phyloP scores from a whole-genome alignment of 2,888 invertebrate species.

The Melikaiella ostensackeni region DNA sequence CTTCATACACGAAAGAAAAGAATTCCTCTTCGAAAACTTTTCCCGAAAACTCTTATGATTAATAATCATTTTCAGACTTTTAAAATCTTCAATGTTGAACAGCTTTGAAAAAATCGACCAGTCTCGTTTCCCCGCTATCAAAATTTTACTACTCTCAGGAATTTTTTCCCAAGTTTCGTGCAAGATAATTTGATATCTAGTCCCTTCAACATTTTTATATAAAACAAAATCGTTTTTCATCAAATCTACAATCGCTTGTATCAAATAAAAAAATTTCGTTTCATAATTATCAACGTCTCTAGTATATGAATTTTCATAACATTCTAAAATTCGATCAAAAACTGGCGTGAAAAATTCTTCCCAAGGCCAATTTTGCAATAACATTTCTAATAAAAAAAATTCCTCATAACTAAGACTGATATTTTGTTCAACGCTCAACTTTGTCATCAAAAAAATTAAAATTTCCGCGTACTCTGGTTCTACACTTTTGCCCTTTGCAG shows the following conservation, averaged over 20 bases:
- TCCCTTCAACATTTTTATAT: background rate
- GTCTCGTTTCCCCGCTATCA: constrained; percentile 5
- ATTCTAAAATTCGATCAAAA: constrained; percentile 5
- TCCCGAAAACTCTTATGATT: constrained; percentile 6
- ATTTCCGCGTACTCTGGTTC: constrained; percentile 14
- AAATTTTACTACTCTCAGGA: constrained; percentile 26
- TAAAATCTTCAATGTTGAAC: constrained; percentile 4
- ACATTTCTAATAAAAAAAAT: constrained; percentile 9
- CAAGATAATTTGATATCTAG: background rate
- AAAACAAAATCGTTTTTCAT: background rate
- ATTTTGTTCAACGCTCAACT: constrained; percentile 4
- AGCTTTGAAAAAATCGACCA: constrained; percentile 10
- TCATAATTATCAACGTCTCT: background rate
- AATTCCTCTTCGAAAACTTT: constrained; percentile 7
- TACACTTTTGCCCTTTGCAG: background rate
- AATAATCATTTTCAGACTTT: constrained; percentile 11
- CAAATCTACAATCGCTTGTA: background rate
- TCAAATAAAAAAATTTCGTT: constrained; percentile 10
- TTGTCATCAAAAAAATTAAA: constrained; percentile 12
- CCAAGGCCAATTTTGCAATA: constrained; percentile 15
- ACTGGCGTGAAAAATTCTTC: background rate
- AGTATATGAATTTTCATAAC: background rate
- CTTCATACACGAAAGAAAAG: constrained; percentile 16
- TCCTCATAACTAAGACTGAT: constrained; percentile 1
- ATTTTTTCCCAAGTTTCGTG: constrained; percentile 8